Percentiles rank a stretch among this genome's conserved stretches.
These are phyloP conservation scores for Hemibagrus guttatus DNA, from an alignment of 2,797 vertebrate species.

Conservation along the genomic window DNA sequence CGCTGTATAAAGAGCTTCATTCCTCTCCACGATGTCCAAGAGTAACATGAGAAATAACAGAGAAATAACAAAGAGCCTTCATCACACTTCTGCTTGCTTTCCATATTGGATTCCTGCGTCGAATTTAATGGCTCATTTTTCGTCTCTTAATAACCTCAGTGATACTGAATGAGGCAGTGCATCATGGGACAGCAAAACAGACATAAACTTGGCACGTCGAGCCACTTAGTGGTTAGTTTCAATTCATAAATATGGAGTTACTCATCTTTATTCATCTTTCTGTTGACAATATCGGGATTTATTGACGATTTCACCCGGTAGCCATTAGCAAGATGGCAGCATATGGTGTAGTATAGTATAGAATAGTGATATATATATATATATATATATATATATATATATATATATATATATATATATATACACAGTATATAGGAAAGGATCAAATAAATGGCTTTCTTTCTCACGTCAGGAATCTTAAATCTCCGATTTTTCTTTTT, in stretches of 20 bases:
- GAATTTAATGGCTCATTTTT: neutral
- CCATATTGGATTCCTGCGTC: neutral
- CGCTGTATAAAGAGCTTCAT: neutral
- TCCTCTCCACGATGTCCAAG: neutral
- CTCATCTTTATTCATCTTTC: neutral
- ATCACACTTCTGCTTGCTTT: neutral
- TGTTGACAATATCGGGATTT: neutral
- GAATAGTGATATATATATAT: no score
- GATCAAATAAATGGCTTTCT: neutral
- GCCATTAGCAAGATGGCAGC: neutral
- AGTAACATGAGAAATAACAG: neutral
- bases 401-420: no score
- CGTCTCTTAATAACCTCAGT: neutral
- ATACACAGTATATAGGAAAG: neutral
- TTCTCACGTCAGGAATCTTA: neutral
- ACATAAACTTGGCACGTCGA: neutral
- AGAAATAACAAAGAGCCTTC: neutral
- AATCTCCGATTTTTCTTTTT: neutral
- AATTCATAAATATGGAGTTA: neutral
- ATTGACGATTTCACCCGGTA: neutral
- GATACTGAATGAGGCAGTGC: neutral
- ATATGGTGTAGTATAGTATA: neutral
- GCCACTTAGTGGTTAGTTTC: conserved; percentile 14
- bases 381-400: neutral
- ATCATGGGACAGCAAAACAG: neutral